Percentiles rank a stretch among this genome's conserved stretches.
phyloP scores from a whole-genome alignment of 2,888 invertebrate genomes.

The Nesidiocoris tenuis region DNA sequence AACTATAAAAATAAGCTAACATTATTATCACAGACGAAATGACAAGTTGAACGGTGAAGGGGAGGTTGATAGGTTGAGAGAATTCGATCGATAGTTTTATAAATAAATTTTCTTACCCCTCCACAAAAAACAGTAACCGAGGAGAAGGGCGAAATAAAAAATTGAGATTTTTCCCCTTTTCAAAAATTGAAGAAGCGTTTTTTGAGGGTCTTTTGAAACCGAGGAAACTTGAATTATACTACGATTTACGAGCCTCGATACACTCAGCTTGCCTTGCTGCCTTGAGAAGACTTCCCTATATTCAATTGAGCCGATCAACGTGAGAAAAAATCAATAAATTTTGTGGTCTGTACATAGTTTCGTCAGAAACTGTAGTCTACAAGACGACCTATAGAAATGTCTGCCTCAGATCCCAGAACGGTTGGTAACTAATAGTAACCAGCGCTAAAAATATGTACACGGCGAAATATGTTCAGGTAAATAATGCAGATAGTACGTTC shows the following conservation, averaged over 20 bases:
- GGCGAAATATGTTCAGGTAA: too few species aligned
- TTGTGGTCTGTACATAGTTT: too few species aligned
- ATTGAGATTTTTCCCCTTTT: conserved; percentile 24
- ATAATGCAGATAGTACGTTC: too few species aligned
- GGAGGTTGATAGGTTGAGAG: conserved; percentile 12
- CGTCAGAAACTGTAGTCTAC: too few species aligned
- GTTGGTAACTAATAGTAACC: too few species aligned
- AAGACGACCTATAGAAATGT: too few species aligned
- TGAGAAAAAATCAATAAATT: too few species aligned
- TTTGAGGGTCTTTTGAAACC: conserved; percentile 5
- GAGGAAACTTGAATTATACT: conserved; percentile 45
- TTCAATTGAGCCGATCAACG: too few species aligned
- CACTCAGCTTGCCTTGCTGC: conserved; percentile 27
- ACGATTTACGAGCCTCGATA: conserved; percentile 25
- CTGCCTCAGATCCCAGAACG: too few species aligned
- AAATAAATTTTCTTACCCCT: conserved; percentile 26
- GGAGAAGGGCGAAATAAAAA: conserved; percentile 1
- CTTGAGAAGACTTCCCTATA: too few species aligned
- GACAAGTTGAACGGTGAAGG: conserved; percentile 29
- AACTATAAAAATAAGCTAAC: conserved; percentile 49
- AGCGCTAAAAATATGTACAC: too few species aligned
- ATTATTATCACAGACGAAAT: conserved; percentile 50
- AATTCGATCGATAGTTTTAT: conserved; percentile 37
- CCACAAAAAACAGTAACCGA: conserved; percentile 22
- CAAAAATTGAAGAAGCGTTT: conserved; percentile 30